Evolutionary conservation across 2,797 vertebrate species (phyloP).

Genomic region (Rhinichthys osculus): DNA sequence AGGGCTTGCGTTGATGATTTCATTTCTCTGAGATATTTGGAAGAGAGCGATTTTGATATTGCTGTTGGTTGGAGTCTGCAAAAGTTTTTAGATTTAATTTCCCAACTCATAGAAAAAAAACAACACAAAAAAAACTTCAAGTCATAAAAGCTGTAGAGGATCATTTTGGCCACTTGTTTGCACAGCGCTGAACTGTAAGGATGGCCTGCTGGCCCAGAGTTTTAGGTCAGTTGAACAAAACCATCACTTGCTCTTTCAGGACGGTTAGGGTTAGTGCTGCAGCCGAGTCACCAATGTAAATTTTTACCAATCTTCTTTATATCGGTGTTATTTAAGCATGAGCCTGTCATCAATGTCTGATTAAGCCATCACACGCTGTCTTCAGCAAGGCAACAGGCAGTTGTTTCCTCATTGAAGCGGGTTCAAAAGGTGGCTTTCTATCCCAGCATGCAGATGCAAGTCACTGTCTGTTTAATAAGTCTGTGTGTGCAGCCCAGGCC

Average conservation of each 20-base stretch:
- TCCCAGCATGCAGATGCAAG: constrained; percentile 63
- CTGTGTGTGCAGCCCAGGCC: constrained; percentile 42
- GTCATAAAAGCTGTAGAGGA: constrained; percentile 14
- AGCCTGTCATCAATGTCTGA: constrained; percentile 41
- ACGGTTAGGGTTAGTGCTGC: neutral
- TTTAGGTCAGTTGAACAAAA: neutral
- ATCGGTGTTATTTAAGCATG: neutral
- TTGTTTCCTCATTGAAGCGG: constrained; percentile 55
- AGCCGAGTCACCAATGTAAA: neutral
- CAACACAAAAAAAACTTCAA: neutral
- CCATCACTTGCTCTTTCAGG: neutral
- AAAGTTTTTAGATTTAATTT: constrained; percentile 22
- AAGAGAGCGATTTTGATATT: constrained; percentile 14
- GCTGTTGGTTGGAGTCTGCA: constrained; percentile 29
- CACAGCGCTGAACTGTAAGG: neutral
- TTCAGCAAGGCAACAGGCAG: constrained; percentile 44
- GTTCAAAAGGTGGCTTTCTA: constrained; percentile 66
- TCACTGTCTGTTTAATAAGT: constrained; percentile 66
- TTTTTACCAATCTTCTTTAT: constrained; percentile 21
- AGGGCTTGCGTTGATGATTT: constrained; percentile 42
- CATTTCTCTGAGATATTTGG: constrained; percentile 37
- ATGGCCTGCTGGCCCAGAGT: neutral
- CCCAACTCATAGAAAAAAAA: neutral
- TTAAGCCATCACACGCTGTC: constrained; percentile 54
- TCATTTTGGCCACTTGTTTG: neutral